These are phyloP conservation scores for Grapholita molesta DNA, from an alignment of 1,140 invertebrate genomes.

Conservation along the genomic window DNA sequence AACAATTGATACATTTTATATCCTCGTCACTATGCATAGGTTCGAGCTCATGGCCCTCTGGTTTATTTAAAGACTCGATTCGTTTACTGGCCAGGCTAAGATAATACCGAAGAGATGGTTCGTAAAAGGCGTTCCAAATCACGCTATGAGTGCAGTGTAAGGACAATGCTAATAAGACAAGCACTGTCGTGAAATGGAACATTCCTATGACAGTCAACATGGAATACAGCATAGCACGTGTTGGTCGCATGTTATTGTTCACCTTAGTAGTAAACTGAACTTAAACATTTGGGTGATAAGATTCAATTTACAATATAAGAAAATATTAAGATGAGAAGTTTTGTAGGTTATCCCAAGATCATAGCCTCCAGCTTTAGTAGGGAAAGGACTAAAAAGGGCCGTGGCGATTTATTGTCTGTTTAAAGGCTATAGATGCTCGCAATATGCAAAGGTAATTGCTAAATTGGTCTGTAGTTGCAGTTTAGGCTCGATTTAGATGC, in stretches of 20 bases:
- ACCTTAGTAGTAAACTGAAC: neutral
- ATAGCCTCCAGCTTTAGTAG: neutral
- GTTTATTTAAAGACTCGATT: neutral
- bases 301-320: neutral
- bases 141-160: slow-evolving; percentile 53
- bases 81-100: neutral
- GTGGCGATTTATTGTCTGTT: slow-evolving; percentile 6
- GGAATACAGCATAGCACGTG: neutral
- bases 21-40: neutral
- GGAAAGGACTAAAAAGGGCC: slow-evolving; percentile 10
- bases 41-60: neutral
- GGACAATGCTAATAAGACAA: slow-evolving; percentile 67
- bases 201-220: slow-evolving; percentile 52
- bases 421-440: neutral
- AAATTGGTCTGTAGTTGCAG: neutral
- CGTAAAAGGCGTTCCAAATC: slow-evolving; percentile 60
- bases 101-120: slow-evolving; percentile 24
- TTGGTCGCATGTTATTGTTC: neutral
- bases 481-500: neutral
- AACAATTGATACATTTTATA: too few relatives aligned
- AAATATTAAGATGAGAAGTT: neutral
- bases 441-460: slow-evolving; percentile 12
- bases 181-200: slow-evolving; percentile 52
- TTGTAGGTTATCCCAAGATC: neutral
- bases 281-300: neutral